These are phyloP conservation scores for Pemphigus obesinymphae DNA, from an alignment of 1,140 invertebrate species.

Conservation along the genomic window DNA sequence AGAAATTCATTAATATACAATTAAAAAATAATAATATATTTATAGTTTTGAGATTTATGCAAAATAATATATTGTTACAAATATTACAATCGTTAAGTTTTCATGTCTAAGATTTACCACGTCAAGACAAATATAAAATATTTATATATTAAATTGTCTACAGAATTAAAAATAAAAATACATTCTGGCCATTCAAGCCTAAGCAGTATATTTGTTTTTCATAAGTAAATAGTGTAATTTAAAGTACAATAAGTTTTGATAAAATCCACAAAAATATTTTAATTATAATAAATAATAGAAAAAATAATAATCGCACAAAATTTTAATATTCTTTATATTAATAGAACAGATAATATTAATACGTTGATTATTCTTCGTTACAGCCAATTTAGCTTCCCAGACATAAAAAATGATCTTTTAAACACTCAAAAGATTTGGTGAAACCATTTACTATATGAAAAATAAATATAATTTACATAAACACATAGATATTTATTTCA, in stretches of 20 bases:
- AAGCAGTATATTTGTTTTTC: neutral
- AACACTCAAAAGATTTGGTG: neutral
- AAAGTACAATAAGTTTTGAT: neutral
- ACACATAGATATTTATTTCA: neutral
- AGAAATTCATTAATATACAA: neutral
- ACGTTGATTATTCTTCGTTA: neutral
- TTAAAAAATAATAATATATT: slow-evolving; percentile 12
- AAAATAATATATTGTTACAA: neutral
- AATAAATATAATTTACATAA: neutral
- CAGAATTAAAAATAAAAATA: neutral
- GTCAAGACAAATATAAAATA: neutral
- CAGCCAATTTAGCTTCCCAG: slow-evolving; percentile 13
- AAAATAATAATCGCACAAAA: neutral
- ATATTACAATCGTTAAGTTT: neutral
- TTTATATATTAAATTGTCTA: neutral
- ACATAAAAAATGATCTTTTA: neutral
- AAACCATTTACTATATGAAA: neutral
- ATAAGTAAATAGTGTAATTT: neutral
- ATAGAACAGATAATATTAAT: no score
- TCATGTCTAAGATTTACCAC: neutral
- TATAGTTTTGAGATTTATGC: neutral
- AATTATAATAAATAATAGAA: neutral
- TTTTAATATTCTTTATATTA: no score
- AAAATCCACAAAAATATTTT: neutral
- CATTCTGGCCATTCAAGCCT: neutral